A percentile compares a stretch with the other conserved stretches of the same genome.
These are phyloP conservation scores for Ophioninae sp. DNA, from an alignment of 2,888 invertebrate genomes.

Conservation along the genomic window DNA sequence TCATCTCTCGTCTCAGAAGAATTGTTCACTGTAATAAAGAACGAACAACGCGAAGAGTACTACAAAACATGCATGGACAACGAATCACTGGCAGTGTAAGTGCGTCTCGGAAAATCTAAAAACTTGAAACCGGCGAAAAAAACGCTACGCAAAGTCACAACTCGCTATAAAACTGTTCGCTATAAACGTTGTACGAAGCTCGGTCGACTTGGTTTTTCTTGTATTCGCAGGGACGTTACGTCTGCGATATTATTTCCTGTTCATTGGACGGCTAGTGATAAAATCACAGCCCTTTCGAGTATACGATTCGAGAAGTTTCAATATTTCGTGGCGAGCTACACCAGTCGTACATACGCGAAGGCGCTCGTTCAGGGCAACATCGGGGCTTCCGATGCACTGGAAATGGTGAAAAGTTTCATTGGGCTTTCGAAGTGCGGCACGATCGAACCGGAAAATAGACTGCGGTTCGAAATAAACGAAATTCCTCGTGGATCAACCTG, in stretches of 20 bases:
- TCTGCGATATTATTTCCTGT: constrained; percentile 85
- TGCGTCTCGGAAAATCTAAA: not conserved
- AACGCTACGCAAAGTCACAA: not conserved
- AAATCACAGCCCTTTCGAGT: constrained; percentile 82
- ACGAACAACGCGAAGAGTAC: constrained; percentile 85
- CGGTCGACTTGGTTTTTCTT: constrained; percentile 5
- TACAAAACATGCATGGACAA: constrained; percentile 84
- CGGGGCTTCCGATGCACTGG: constrained; percentile 84
- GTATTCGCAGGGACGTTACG: constrained; percentile 85
- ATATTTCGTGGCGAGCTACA: constrained; percentile 84
- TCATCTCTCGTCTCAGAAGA: constrained; percentile 82
- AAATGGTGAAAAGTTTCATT: constrained; percentile 84
- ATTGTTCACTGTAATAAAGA: constrained; percentile 88
- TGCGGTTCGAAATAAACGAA: constrained; percentile 83
- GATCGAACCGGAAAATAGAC: constrained; percentile 81
- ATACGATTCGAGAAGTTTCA: constrained; percentile 84
- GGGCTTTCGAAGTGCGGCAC: constrained; percentile 83
- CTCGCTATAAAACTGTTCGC: not conserved
- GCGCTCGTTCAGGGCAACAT: constrained; percentile 91
- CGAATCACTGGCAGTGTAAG: not conserved
- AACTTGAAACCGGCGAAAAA: not conserved
- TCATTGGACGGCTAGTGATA: constrained; percentile 87
- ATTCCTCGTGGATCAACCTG: constrained; percentile 86
- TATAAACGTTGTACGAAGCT: not conserved
- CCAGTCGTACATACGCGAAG: constrained; percentile 86